Conservation (phyloP, 1,140 invertebrate species). For the Lepidurus apus region DNA sequence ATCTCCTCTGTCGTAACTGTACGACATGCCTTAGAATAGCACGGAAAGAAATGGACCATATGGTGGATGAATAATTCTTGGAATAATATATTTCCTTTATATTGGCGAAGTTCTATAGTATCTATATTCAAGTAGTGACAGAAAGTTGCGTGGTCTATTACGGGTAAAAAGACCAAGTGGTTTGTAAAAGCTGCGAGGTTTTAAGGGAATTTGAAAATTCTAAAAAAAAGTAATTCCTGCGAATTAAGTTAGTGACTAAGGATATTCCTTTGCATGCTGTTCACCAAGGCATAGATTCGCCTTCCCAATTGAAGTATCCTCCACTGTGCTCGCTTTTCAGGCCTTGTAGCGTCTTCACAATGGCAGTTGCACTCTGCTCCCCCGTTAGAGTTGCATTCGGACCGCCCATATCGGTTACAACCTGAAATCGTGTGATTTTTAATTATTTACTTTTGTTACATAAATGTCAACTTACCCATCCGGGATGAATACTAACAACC, state of each 20-base stretch:
- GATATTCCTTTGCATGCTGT: background rate
- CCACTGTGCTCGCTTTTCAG: slow-evolving; percentile 63
- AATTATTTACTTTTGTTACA: background rate
- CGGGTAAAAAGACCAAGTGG: background rate
- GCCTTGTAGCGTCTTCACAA: slow-evolving; percentile 58
- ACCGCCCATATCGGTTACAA: slow-evolving; percentile 33
- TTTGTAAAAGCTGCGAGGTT: background rate
- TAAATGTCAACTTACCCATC: slow-evolving; percentile 10
- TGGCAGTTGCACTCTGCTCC: slow-evolving; percentile 55
- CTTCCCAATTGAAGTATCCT: slow-evolving; percentile 69
- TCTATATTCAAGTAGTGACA: background rate
- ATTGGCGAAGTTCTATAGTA: background rate
- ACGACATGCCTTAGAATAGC: too few species aligned
- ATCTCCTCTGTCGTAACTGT: too few species aligned
- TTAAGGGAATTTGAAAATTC: background rate
- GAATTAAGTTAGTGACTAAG: background rate
- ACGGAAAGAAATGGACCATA: too few species aligned
- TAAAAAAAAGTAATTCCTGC: background rate
- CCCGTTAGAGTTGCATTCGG: slow-evolving; percentile 65
- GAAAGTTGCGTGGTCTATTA: background rate
- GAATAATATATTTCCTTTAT: too few species aligned
- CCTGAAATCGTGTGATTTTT: background rate
- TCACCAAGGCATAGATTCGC: slow-evolving; percentile 68
- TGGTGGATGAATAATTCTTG: too few species aligned
- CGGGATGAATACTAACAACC: slow-evolving; percentile 71